Percentiles rank a stretch among this genome's conserved stretches.
Conservation (phyloP, 2,797 vertebrate genomes). For the Pseudomugil tenellus region DNA sequence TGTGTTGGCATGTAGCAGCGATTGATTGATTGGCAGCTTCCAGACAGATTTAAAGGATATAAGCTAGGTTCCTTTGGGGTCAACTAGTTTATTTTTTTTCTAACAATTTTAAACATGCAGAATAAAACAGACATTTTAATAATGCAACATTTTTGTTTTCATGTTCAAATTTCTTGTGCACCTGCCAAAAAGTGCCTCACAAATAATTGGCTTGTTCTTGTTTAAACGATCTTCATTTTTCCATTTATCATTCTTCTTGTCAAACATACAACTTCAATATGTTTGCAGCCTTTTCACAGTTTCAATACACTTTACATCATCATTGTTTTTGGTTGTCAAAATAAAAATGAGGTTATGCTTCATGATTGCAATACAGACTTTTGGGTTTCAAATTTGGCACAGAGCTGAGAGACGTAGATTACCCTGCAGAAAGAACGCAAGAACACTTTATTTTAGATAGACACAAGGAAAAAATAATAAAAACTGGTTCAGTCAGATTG, state of each 20-base stretch:
- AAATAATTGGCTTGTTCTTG: neutral
- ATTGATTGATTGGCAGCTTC: constrained; percentile 10
- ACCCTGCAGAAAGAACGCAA: constrained; percentile 5
- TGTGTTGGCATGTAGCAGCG: constrained; percentile 2
- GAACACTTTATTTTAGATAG: no score
- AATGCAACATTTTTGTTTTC: neutral
- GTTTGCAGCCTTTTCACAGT: constrained; percentile 11
- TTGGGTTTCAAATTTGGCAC: constrained; percentile 11
- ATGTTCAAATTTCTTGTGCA: neutral
- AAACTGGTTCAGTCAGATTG: no score
- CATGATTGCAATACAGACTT: constrained; percentile 23
- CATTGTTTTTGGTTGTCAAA: constrained; percentile 17
- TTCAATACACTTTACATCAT: constrained; percentile 4
- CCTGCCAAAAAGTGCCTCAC: constrained; percentile 3
- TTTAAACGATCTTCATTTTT: neutral
- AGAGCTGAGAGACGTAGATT: constrained; percentile 15
- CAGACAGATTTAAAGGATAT: neutral
- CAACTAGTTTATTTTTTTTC: neutral
- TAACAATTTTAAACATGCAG: neutral
- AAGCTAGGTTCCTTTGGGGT: neutral
- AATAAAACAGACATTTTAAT: neutral
- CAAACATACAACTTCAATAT: constrained; percentile 4
- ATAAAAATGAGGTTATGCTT: constrained; percentile 26
- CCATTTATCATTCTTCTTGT: neutral
- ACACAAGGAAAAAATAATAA: no score